Base-by-base conservation (phyloP, 2,113 vertebrate species). In the Gadus chalcogrammus region DNA sequence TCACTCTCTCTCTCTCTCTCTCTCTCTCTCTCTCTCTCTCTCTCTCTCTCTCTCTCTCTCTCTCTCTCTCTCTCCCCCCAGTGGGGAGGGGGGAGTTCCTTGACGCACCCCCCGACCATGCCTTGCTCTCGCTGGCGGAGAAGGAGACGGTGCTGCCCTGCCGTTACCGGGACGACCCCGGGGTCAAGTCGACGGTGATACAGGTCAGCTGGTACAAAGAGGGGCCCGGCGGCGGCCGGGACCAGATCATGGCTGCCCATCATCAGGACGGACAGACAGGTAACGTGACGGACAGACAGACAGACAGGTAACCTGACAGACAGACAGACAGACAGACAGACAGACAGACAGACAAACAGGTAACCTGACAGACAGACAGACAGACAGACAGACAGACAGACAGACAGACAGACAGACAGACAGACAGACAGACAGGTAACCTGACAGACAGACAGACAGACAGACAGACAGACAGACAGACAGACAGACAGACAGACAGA, bases 131-230 rank as follows among this genome's bases (percentile, higher is more conserved):
- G 27, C 1, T 84, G 75, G 84, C 84, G 0, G 92, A 93, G 22
- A 42, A 71, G 22, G 48, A 84, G 11, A 89, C 88, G 0, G 27
- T 72, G 17, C 83, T 93, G 64, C 88, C 90, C 27, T 93, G 92
- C 60, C 74, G 0, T 58, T 90, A 85, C 53, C 1, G 73, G 59
- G 68, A 66, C 1, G 58, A 74, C 1, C 5, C 42, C 1, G 60
- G 0, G 0, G 15, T 48, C 0, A 5, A 3, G 0, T 1, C 0
- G 0, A 52, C 72, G 65, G 74, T 90, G 65, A 81, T 93, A 67
- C 92, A 93, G 76, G 87, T 93, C 71, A 87, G 75, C 24, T 93
- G 92, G 92, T 79, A 8, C 3, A 87, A 81, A 59, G 35, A 77
- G 17, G 70, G 59, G 0, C 0, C 27, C 0, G 84, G 86, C 11